Base-by-base conservation (phyloP, 2,797 vertebrate genomes). In the Telmatherina bonti region DNA sequence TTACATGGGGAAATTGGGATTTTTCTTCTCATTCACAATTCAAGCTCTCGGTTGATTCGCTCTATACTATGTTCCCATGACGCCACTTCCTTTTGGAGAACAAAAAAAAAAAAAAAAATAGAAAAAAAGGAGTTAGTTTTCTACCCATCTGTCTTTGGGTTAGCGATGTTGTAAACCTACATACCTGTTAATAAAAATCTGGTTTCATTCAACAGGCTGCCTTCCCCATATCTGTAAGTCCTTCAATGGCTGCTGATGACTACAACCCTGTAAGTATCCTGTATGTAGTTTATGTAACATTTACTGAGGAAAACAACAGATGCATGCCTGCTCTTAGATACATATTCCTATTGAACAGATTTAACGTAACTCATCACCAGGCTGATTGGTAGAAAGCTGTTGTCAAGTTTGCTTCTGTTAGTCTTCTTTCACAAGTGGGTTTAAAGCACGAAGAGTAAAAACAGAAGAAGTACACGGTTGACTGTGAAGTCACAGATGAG, bases 181-280 rank as follows among this genome's bases (percentile, higher is more conserved):
- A 5, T 15, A 30, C 41, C 52, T 64, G 38, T 63, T 31, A 16
- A 31, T 81, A 18, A 72, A 2, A 26, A 30, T 70, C 64, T 72
- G 35, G 29, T 78, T 76, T 86, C 24, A 71, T 62, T 66, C 7
- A 43, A 61, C 87, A 98, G 97, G 85, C 94, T 84, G 93, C 93
- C 8, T 93, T 92, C 36, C 93, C 92, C 66, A 72, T 90, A 79
- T 94, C 94, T 27, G 92, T 95, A 73, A 86, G 82, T 15, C 79
- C 91, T 38, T 89, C 91, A 22, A 96, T 97, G 95, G 95, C 96
- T 88, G 89, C 94, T 5, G 96, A 97, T 85, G 94, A 95, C 77
- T 97, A 93, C 64, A 77, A 92, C 85, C 92, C 94, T 0, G 97
- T 99, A 92, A 97, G 96, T 96, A 31, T 54, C 56, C 49, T n/a